Evolutionary conservation across 1,140 invertebrate species (phyloP).

Genomic region (Pygmarrhopalites habei): DNA sequence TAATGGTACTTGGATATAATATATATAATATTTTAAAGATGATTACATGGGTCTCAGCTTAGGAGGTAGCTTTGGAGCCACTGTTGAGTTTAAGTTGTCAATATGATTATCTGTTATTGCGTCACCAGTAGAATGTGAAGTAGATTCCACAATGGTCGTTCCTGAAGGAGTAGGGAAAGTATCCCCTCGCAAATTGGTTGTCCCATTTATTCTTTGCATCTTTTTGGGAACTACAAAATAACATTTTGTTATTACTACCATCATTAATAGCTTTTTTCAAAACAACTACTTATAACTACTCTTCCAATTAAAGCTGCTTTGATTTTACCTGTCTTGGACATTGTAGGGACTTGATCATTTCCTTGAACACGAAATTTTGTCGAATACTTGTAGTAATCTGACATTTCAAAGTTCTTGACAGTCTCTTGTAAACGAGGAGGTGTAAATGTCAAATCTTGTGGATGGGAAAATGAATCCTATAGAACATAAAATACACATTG

Average conservation of each 20-base stretch:
- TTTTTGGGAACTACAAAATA: neutral
- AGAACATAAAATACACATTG: too few species aligned
- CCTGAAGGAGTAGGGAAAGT: neutral
- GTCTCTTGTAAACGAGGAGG: too few species aligned
- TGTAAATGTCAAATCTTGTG: too few species aligned
- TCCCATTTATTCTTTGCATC: conserved; percentile 7
- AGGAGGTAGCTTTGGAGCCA: conserved; percentile 1
- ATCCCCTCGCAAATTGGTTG: neutral
- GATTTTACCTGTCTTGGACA: too few species aligned
- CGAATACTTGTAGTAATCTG: conserved; percentile 36
- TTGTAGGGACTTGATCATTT: neutral
- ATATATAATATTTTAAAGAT: too few species aligned
- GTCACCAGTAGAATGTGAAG: too few species aligned
- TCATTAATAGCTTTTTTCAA: neutral
- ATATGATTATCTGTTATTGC: too few species aligned
- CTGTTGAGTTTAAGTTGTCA: neutral
- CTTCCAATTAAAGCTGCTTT: too few species aligned
- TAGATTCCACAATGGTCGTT: neutral
- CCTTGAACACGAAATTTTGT: conserved; percentile 20
- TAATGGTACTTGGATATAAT: too few species aligned
- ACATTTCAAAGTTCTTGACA: conserved; percentile 35
- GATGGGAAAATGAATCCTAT: too few species aligned
- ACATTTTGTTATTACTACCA: neutral
- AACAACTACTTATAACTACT: too few species aligned
- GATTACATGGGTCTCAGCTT: conserved; percentile 4